Conservation (phyloP, 1,140 invertebrate species). For the Zaprionus ghesquierei region DNA sequence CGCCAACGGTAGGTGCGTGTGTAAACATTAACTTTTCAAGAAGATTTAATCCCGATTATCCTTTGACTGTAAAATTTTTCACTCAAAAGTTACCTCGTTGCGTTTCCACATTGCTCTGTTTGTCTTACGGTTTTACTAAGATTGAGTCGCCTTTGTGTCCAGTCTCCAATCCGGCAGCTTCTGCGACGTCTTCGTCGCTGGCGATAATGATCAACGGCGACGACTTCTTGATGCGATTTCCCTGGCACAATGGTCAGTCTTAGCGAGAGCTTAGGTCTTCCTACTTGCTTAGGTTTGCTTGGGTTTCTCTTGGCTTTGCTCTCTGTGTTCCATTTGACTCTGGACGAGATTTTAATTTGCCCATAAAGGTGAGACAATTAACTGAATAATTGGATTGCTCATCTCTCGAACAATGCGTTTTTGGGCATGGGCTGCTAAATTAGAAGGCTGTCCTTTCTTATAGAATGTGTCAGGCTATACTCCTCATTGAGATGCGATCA, state of each 20-base stretch:
- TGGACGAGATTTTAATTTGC: slow-evolving; percentile 74
- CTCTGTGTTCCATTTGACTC: slow-evolving; percentile 67
- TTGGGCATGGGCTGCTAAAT: slow-evolving; percentile 29
- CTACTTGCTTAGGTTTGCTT: background rate
- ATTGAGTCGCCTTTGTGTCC: slow-evolving; percentile 34
- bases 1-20: slow-evolving; percentile 78
- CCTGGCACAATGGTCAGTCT: slow-evolving; percentile 55
- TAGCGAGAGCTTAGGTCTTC: background rate
- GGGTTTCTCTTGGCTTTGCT: slow-evolving; percentile 10
- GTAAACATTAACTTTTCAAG: slow-evolving; percentile 81
- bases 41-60: slow-evolving; percentile 81
- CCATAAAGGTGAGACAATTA: slow-evolving; percentile 81
- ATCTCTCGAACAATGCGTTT: slow-evolving; percentile 56
- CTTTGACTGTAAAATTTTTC: slow-evolving; percentile 79
- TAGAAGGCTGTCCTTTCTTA: background rate
- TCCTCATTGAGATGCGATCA: background rate
- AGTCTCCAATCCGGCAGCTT: slow-evolving; percentile 14
- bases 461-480: background rate
- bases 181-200: background rate
- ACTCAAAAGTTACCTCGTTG: slow-evolving; percentile 59
- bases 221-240: slow-evolving; percentile 79
- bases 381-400: slow-evolving; percentile 79
- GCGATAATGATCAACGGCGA: slow-evolving; percentile 72
- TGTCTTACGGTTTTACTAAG: slow-evolving; percentile 65
- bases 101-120: slow-evolving; percentile 34